Percentiles rank a stretch among this genome's conserved stretches.
These are phyloP conservation scores for Turritopsis dohrnii DNA, from an alignment of 30 jellyfish, hydroid and myxozoan genomes.

Conservation along the genomic window DNA sequence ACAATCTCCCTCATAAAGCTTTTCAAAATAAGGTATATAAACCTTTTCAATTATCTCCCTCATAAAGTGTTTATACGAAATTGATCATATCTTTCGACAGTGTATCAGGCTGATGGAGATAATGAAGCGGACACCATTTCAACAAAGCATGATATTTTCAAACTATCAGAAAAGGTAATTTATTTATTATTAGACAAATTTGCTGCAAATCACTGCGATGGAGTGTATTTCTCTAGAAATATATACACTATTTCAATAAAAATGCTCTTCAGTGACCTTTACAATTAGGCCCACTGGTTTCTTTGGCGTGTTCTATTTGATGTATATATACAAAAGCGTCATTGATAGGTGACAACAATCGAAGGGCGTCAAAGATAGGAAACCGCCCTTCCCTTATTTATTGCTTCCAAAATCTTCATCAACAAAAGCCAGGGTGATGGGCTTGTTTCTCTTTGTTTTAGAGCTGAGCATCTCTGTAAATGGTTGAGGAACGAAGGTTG, in stretches of 20 bases:
- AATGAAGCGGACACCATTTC: conserved; percentile 43
- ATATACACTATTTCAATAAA: no score
- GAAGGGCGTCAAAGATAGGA: no score
- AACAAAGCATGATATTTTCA: conserved; percentile 91
- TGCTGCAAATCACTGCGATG: not conserved
- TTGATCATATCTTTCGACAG: conserved; percentile 23
- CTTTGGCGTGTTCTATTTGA: no score
- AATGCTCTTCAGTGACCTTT: no score
- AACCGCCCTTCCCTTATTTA: no score
- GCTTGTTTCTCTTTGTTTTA: not conserved
- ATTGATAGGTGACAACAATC: no score
- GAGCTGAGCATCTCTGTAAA: conserved; percentile 82
- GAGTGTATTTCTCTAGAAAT: no score
- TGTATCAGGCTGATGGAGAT: conserved; percentile 31
- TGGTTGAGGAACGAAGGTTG: conserved; percentile 59
- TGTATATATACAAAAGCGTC: no score
- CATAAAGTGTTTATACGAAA: conserved; percentile 59
- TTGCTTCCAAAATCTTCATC: no score
- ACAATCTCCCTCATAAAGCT: conserved; percentile 66
- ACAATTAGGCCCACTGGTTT: no score
- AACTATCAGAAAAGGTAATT: conserved; percentile 84
- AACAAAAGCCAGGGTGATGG: not conserved
- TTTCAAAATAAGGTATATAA: conserved; percentile 73
- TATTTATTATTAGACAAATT: not conserved
- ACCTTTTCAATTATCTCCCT: conserved; percentile 49